phyloP scores from a whole-genome alignment of 2,797 vertebrate genomes.

The Sphaeramia orbicularis region DNA sequence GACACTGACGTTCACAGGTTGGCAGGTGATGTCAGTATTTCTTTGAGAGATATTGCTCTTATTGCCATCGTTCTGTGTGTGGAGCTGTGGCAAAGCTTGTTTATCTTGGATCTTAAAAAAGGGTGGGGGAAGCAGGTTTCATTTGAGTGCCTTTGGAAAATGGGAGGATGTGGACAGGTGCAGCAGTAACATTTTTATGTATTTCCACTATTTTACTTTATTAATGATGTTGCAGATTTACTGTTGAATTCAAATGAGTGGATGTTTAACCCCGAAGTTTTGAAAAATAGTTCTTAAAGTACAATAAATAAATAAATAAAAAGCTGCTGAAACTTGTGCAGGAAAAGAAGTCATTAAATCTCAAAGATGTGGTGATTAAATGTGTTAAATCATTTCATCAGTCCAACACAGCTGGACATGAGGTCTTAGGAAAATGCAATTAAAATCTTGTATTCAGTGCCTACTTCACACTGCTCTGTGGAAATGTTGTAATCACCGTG shows the following conservation, averaged over 20 bases:
- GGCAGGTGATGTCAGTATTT: slow-evolving; percentile 45
- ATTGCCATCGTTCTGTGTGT: slow-evolving; percentile 45
- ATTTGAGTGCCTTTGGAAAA: slow-evolving; percentile 29
- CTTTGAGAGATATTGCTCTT: slow-evolving; percentile 38
- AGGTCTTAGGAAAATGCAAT: background rate
- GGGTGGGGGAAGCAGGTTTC: slow-evolving; percentile 37
- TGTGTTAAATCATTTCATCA: slow-evolving; percentile 3
- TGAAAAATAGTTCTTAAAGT: too few relatives aligned
- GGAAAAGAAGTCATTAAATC: background rate
- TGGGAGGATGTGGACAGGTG: slow-evolving; percentile 28
- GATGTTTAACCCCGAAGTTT: too few relatives aligned
- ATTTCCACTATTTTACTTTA: too few relatives aligned
- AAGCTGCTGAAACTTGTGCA: background rate
- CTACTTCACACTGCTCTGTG: slow-evolving; percentile 2
- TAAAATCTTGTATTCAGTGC: slow-evolving; percentile 13
- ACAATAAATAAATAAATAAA: too few relatives aligned
- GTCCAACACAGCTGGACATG: background rate
- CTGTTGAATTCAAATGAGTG: too few relatives aligned
- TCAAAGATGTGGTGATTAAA: slow-evolving; percentile 18
- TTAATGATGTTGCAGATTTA: too few relatives aligned
- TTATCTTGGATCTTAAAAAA: slow-evolving; percentile 54
- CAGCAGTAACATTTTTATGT: too few relatives aligned
- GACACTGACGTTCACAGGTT: slow-evolving; percentile 28
- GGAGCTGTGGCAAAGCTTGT: slow-evolving; percentile 52
- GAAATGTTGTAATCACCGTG: slow-evolving; percentile 8